Conservation (phyloP, 2,113 vertebrate species). For the Anhinga anhinga region DNA sequence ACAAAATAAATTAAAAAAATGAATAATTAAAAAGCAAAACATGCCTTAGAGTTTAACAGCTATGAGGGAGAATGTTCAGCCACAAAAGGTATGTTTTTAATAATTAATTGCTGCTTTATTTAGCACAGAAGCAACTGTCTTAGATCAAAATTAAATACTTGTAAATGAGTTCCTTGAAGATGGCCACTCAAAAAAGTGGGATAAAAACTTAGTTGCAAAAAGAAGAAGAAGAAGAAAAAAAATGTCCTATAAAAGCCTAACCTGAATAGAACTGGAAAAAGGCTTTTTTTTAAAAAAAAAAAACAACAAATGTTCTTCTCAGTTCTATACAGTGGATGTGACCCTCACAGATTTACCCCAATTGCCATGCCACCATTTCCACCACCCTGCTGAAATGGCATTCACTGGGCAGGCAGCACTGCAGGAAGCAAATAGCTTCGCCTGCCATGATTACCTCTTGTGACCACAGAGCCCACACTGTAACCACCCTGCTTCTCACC, state of each 20-base stretch:
- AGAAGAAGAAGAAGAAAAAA: background rate
- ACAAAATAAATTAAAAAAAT: constrained; percentile 32
- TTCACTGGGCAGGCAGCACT: background rate
- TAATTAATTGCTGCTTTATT: constrained; percentile 65
- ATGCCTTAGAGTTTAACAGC: constrained; percentile 36
- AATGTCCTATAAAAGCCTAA: background rate
- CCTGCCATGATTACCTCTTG: background rate
- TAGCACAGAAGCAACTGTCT: constrained; percentile 39
- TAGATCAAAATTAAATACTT: constrained; percentile 43
- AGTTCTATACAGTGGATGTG: background rate
- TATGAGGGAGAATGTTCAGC: background rate
- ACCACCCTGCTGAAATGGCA: background rate
- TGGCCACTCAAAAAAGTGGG: background rate
- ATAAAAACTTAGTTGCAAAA: background rate
- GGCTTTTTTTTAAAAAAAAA: background rate
- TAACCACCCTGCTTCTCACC: background rate
- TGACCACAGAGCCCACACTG: background rate
- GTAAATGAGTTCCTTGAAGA: background rate
- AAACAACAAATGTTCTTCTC: background rate
- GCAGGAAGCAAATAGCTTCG: background rate
- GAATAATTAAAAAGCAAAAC: constrained; percentile 62
- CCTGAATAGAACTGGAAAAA: background rate
- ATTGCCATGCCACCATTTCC: background rate
- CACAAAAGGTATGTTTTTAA: constrained; percentile 62
- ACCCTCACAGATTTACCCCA: background rate